Evolutionary conservation across 2,797 vertebrate genomes (phyloP), one percentile per base, ranked within the genome.

Genomic region (Muscicapa comitata): DNA sequence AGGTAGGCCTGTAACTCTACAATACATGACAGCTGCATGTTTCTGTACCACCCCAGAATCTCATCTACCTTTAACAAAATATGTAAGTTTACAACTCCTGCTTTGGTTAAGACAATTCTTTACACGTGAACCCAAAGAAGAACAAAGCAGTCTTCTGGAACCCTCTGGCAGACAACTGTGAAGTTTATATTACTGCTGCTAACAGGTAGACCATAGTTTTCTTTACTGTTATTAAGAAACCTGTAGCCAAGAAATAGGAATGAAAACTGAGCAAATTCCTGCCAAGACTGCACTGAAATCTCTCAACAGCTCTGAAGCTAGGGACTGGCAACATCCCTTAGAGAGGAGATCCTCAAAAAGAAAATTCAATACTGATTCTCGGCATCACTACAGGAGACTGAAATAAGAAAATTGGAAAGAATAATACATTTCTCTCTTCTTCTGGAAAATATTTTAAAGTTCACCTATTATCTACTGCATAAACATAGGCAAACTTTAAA

Each of bases 231-330:
- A 73, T 57, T 54, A 63, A 11, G 33, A 79, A 96, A 95, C 45
- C 57, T 87, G 73, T 47, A 84, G 70, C 55, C 83, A 93, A 86
- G 67, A 82, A 93, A 79, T 17, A 24, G 11, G 53, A 85, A 88
- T 37, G 37, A 84, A 94, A 95, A 93, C n/a, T 55, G 79, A 92
- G 58, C 29, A 57, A 87, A 93, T 82, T 95, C 83, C 59, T 82
- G 25, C 75, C 65, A 81, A 1, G 3, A 67, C 2, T 86, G 19
- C 71, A 63, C 5, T 57, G 28, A 72, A 88, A 65, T 83, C 50
- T 35, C 85, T 58, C 73, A 62, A 53, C 38, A 85, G 48, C 45
- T 91, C 77, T 66, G 42, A 84, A 87, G 43, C 67, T 54, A 88
- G 16, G 7, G 18, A 61, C 68, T 71, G 23, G 74, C 37, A 84